Evolutionary conservation across 2,888 invertebrate species (phyloP), one percentile per base, ranked within the genome.

Genomic region (Pollenia griseotomentosa): DNA sequence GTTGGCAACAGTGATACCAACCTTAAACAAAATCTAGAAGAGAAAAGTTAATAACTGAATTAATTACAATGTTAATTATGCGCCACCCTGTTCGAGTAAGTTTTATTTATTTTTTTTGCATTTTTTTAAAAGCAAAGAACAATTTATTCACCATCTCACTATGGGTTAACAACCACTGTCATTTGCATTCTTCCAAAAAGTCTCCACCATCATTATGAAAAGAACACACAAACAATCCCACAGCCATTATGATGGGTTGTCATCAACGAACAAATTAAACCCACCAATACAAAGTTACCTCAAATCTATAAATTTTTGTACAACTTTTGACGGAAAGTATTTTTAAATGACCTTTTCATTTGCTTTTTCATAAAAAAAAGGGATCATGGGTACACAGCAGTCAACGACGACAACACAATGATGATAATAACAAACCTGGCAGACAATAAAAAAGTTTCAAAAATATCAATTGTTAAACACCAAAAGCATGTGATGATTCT

Each of bases 391-490:
- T 9, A 57, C 9, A 23, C n/a, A 33, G 33, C 33, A 33, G n/a
- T 19, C 6, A 19, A 42, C 46, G 55, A 10, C 63, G 40, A 16
- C 16, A 10, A 46, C 46, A 19, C 46, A 19, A 16, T 65, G 16
- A 61, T 70, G 40, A 23, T 9, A 16, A 23, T 40, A 14, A 16
- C 40, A 40, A 14, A 51, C 23, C 48, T 33, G 33, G 33, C 6
- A 33, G 44, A 44, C 79, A 61, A 65, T 33, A 68, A 73, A 73
- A 75, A 66, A 59, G 16, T 79, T 61, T 51, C 16, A 65, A 46
- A 74, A 74, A 79, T 79, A 79, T 68, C 74, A 73, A 84, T 68
- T 66, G 71, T 55, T 16, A 59, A 53, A n/a, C 12, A 59, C 10
- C 44, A 55, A 53, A 66, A 74, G 59, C 59, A 74, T 59, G 73